Evolutionary conservation across 1,140 invertebrate species (phyloP).

Genomic region (Drosophila insularis): DNA sequence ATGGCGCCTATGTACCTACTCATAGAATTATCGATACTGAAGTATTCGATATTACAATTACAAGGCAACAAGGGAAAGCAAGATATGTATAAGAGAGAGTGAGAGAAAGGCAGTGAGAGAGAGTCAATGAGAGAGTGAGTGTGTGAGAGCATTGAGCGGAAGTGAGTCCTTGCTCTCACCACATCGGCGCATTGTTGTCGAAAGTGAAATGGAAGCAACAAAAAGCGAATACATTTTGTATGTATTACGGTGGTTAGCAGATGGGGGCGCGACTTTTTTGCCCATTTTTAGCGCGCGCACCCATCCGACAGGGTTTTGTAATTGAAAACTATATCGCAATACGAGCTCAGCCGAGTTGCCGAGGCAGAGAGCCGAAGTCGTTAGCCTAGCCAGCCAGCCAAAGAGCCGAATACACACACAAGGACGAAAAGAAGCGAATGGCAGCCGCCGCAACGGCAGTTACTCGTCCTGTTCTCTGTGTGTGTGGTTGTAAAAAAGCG

Average conservation of each 20-base stretch:
- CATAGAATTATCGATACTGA: neutral
- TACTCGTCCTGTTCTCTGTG: constrained; percentile 64
- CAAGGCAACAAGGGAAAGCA: neutral
- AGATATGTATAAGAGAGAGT: neutral
- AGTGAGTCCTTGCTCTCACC: constrained; percentile 19
- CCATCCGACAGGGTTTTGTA: constrained; percentile 49
- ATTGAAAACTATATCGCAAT: constrained; percentile 65
- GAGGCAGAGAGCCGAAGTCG: constrained; percentile 25
- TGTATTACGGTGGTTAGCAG: constrained; percentile 55
- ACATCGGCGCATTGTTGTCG: constrained; percentile 27
- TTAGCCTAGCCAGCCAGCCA: constrained; percentile 8
- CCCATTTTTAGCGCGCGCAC: constrained; percentile 62
- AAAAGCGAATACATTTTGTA: constrained; percentile 66
- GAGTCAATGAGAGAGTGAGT: constrained; percentile 5
- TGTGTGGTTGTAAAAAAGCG: constrained; percentile 78
- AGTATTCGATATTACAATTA: neutral
- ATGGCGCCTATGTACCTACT: neutral
- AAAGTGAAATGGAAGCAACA: constrained; percentile 45
- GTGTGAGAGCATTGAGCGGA: too few relatives aligned
- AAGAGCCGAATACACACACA: constrained; percentile 35
- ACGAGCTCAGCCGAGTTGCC: constrained; percentile 46
- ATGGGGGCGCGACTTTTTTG: constrained; percentile 62
- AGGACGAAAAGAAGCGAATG: constrained; percentile 38
- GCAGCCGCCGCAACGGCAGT: constrained; percentile 50
- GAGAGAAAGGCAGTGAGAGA: constrained; percentile 1